Percentiles rank a stretch among this genome's conserved stretches.
These are phyloP conservation scores for Pelagia noctiluca DNA, from an alignment of 30 jellyfish, hydroid and myxozoan species.

Conservation along the genomic window DNA sequence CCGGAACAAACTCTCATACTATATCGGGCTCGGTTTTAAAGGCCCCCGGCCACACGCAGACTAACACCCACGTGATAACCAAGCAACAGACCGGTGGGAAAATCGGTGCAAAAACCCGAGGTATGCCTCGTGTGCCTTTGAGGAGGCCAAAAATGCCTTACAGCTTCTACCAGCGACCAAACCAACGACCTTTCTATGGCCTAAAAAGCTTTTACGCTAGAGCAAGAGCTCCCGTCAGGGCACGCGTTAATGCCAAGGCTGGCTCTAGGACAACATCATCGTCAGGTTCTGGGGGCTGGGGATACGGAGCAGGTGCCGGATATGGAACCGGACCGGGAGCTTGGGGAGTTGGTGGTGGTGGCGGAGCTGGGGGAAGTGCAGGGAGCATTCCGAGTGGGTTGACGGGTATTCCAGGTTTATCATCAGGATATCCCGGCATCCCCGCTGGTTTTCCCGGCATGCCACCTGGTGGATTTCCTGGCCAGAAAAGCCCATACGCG, in stretches of 20 bases:
- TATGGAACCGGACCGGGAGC: constrained; percentile 68
- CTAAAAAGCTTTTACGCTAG: constrained; percentile 55
- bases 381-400: constrained; percentile 50
- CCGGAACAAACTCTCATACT: constrained; percentile 62
- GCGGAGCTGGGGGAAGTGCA: constrained; percentile 68
- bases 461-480: constrained; percentile 71
- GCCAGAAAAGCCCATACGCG: constrained; percentile 16
- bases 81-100: constrained; percentile 72
- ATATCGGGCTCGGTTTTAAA: constrained; percentile 44
- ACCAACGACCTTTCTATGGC: background rate
- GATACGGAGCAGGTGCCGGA: constrained; percentile 79
- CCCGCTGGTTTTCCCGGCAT: constrained; percentile 62
- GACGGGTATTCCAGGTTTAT: constrained; percentile 65
- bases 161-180: background rate
- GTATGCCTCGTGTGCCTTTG: too few species aligned
- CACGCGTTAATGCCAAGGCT: constrained; percentile 51
- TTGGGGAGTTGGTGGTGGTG: constrained; percentile 74
- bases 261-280: constrained; percentile 31
- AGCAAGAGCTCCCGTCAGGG: constrained; percentile 25
- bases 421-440: constrained; percentile 13
- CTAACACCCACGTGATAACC: constrained; percentile 56
- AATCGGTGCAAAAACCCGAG: too few species aligned
- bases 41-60: constrained; percentile 69
- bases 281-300: constrained; percentile 71
- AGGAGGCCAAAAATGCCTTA: too few species aligned